Conservation (phyloP, 2,113 vertebrate genomes). For the Lophius piscatorius region DNA sequence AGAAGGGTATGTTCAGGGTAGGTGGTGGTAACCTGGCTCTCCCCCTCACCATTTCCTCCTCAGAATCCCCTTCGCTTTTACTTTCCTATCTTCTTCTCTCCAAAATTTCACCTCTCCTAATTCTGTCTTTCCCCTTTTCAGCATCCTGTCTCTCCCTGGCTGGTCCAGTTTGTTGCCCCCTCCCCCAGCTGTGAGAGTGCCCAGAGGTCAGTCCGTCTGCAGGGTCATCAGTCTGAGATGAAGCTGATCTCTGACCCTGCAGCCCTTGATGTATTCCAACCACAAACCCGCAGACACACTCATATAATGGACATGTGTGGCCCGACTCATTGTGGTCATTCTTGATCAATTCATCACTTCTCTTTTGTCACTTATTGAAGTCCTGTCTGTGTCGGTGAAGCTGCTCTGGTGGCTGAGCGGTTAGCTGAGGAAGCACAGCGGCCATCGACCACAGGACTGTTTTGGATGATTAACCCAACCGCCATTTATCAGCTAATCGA, state of each 20-base stretch:
- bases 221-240: slow-evolving; percentile 83
- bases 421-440: slow-evolving; percentile 21
- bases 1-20: slow-evolving; percentile 45
- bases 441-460: slow-evolving; percentile 33
- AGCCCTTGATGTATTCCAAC: slow-evolving; percentile 80
- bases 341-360: slow-evolving; percentile 79
- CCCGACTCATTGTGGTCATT: slow-evolving; percentile 72
- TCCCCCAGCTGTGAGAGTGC: slow-evolving; percentile 72
- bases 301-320: slow-evolving; percentile 71
- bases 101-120: slow-evolving; percentile 48
- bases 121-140: slow-evolving; percentile 16
- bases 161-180: slow-evolving; percentile 47
- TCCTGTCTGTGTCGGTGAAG: slow-evolving; percentile 48
- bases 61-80: slow-evolving; percentile 34
- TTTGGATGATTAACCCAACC: slow-evolving; percentile 50
- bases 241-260: slow-evolving; percentile 77
- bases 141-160: slow-evolving; percentile 17
- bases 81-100: slow-evolving; percentile 21
- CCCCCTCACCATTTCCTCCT: slow-evolving; percentile 25
- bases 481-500: slow-evolving; percentile 73
- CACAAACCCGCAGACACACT: slow-evolving; percentile 74
- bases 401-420: slow-evolving; percentile 24
- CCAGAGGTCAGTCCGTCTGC: slow-evolving; percentile 77
- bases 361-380: slow-evolving; percentile 70
- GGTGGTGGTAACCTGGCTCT: slow-evolving; percentile 31